These are phyloP conservation scores for Pelecanoides urinatrix DNA, from an alignment of 2,113 vertebrate genomes.

Conservation along the genomic window DNA sequence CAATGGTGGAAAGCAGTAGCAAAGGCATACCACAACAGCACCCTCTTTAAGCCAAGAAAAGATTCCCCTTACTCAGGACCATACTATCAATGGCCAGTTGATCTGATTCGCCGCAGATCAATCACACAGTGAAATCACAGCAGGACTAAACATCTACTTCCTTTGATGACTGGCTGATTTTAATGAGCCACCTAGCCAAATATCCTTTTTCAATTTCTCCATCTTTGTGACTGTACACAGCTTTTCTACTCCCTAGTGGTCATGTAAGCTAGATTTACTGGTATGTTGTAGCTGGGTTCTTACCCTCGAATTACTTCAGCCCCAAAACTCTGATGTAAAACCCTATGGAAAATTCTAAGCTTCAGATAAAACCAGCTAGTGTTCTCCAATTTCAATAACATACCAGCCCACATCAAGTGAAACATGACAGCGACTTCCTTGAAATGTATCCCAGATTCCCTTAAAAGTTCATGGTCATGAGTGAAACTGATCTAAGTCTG, in stretches of 20 bases:
- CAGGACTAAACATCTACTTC: not conserved
- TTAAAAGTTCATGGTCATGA: not conserved
- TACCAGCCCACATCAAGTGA: constrained; percentile 3
- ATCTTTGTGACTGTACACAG: not conserved
- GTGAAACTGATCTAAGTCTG: not conserved
- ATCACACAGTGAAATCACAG: not conserved
- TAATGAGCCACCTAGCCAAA: not conserved
- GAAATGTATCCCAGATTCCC: constrained; percentile 13
- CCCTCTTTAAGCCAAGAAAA: not conserved
- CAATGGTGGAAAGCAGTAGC: not conserved
- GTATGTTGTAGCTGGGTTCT: not conserved
- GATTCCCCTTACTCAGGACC: not conserved
- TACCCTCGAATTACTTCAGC: not conserved
- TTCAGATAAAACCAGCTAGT: constrained; percentile 26
- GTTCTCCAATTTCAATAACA: constrained; percentile 38
- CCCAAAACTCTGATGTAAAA: constrained; percentile 2
- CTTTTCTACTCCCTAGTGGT: not conserved
- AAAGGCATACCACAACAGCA: not conserved
- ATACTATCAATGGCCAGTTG: not conserved
- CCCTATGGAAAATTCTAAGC: not conserved
- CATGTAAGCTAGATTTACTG: not conserved
- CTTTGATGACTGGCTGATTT: not conserved
- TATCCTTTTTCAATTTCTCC: not conserved
- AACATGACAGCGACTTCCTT: constrained; percentile 48
- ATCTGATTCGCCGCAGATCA: not conserved